Conservation (phyloP, 2,888 invertebrate genomes). For the Alitta virens region DNA sequence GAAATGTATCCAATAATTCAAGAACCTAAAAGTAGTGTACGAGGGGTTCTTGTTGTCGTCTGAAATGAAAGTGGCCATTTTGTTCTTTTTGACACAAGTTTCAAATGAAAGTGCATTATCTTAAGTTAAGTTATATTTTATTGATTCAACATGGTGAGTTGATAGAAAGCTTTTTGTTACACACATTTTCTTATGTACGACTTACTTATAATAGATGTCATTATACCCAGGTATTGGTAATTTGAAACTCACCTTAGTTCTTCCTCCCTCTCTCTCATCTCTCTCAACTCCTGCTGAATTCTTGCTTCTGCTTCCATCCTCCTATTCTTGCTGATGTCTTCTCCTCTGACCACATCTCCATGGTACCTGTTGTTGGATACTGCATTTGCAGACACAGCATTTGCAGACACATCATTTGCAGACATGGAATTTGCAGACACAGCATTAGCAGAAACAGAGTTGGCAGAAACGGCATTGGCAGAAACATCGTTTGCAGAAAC, state of each 20-base stretch:
- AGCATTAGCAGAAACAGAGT: background rate
- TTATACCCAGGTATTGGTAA: background rate
- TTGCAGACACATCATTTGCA: slow-evolving; percentile 6
- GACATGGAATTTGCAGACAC: slow-evolving; percentile 15
- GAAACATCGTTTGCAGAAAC: slow-evolving; percentile 9
- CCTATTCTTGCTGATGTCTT: background rate
- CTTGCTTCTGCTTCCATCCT: slow-evolving; percentile 71
- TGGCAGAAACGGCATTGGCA: slow-evolving; percentile 1
- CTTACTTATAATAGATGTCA: background rate
- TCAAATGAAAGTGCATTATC: background rate
- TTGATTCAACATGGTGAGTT: too few species aligned
- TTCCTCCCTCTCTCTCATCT: slow-evolving; percentile 78
- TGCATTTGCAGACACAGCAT: slow-evolving; percentile 1
- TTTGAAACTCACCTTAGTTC: slow-evolving; percentile 66
- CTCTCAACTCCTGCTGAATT: slow-evolving; percentile 81
- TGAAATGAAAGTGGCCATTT: too few species aligned
- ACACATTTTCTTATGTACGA: background rate
- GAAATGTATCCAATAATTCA: too few species aligned
- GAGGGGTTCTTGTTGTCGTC: too few species aligned
- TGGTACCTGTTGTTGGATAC: background rate
- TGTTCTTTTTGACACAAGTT: background rate
- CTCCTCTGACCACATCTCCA: too few species aligned
- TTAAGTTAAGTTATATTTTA: too few species aligned
- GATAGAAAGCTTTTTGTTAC: too few species aligned
- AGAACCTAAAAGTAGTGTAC: too few species aligned